Percentiles rank a stretch among this genome's conserved stretches.
These are phyloP conservation scores for Axea sp. DNA, from an alignment of 2,888 invertebrate species.

Conservation along the genomic window DNA sequence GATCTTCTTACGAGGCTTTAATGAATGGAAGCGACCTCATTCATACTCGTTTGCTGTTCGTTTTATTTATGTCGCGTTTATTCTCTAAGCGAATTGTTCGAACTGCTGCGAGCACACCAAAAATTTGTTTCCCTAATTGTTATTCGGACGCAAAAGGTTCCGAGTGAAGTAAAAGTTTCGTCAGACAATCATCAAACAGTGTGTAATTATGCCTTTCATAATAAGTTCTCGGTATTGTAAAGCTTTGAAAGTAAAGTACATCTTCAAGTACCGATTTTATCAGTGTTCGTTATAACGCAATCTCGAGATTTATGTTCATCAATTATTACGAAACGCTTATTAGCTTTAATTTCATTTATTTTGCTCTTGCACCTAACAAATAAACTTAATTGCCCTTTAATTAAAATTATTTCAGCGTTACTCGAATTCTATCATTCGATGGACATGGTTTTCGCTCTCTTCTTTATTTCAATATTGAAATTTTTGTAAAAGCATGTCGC, in stretches of 20 bases:
- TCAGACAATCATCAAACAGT: constrained; percentile 12
- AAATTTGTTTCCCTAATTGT: constrained; percentile 3
- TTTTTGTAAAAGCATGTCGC: constrained; percentile 48
- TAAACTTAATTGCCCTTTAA: constrained; percentile 24
- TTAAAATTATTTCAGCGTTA: constrained; percentile 24
- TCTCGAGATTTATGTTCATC: constrained; percentile 6
- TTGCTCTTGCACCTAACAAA: constrained; percentile 7
- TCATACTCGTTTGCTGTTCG: constrained; percentile 18
- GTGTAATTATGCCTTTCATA: constrained; percentile 10
- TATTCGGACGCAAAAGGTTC: not conserved
- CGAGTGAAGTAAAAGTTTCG: constrained; percentile 2
- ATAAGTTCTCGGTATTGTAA: not conserved
- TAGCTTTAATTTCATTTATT: constrained; percentile 19
- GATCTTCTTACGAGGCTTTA: constrained; percentile 47
- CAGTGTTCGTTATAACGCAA: not conserved
- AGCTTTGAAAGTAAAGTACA: not conserved
- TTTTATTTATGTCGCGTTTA: constrained; percentile 13
- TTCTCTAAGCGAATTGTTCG: not conserved
- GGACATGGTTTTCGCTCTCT: constrained; percentile 22
- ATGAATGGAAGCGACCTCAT: constrained; percentile 44
- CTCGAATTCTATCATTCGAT: constrained; percentile 10
- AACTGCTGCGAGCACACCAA: not conserved
- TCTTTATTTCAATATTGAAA: constrained; percentile 51
- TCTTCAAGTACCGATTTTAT: not conserved
- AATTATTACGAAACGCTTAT: constrained; percentile 14